Evolutionary conservation across 2,888 invertebrate genomes (phyloP).

Genomic region (Tipula helvola): DNA sequence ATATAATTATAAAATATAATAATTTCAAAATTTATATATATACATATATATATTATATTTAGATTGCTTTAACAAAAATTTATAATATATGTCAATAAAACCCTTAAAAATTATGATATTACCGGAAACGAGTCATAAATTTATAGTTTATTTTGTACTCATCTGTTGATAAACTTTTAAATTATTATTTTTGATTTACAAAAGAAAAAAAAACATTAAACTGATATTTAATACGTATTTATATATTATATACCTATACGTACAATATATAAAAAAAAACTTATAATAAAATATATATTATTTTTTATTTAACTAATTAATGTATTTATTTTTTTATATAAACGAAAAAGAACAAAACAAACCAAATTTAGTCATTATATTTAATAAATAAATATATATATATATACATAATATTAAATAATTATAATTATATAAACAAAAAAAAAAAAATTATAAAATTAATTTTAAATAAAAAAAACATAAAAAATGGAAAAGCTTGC

Average conservation of each 20-base stretch:
- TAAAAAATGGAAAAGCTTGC: constrained; percentile 4
- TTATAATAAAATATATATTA: neutral
- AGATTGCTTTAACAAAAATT: neutral
- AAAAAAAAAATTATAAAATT: neutral
- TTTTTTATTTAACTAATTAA: neutral
- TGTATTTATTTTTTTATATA: constrained; percentile 4
- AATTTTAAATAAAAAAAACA: neutral
- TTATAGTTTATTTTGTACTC: neutral
- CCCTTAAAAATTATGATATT: neutral
- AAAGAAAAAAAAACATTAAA: neutral
- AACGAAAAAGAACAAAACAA: neutral
- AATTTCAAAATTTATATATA: neutral
- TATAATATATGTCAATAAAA: neutral
- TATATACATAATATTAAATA: neutral
- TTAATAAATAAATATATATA: neutral
- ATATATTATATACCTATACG: neutral
- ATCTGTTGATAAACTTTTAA: neutral
- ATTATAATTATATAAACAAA: neutral
- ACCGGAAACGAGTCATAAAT: neutral
- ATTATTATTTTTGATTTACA: neutral
- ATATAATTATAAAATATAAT: neutral
- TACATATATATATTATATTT: neutral
- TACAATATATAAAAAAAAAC: neutral
- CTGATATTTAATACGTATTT: neutral
- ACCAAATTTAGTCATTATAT: neutral